Base-by-base conservation (phyloP, 2,888 invertebrate species). In the Hipparchia sbordonii region DNA sequence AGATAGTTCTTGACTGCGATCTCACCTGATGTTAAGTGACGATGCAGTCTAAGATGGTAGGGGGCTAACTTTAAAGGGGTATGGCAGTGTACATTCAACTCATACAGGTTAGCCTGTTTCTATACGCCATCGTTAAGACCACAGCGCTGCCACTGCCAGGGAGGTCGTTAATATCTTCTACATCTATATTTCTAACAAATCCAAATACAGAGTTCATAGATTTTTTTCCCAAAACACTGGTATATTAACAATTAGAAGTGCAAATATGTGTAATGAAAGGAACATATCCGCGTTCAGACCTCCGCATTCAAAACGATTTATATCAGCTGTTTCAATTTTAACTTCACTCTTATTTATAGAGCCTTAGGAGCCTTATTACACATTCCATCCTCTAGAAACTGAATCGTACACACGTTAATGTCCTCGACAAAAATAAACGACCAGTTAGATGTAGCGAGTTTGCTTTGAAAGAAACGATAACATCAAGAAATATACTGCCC, bases 401-500 rank as follows among this genome's bases (percentile, higher is more conserved):
- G 13, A 13, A 48, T 46, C n/a, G 46, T 13, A 57, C 57, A 57
- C 13, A 57, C 23, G 61, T 46, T 62, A 62, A 62, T 46, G n/a
- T 46, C 61, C 46, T 62, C 61, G 62, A 62, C 62, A 62, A 48
- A 62, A 62, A 62, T 62, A 62, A 62, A 62, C 62, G n/a, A 62
- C 45, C 13, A 62, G 46, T 46, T 12, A 52, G 52, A 12, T 12
- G 8, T 39, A 39, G 39, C 39, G 6, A 60, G 60, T 8, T 45
- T 10, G 57, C 57, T 46, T 13, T 62, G 46, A 61, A 61, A 10
- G 54, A 54, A 4, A 39, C 12, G 12, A 52, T 52, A 52, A 52
- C 5, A 12, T 52, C 52, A 2, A 52, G 10, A 52, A 12, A 52
- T 7, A 48, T 39, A 23, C 23, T 23, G 23, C 23, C 23, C 1